Base-by-base conservation (phyloP, 2,797 vertebrate species). In the Bucorvus abyssinicus region DNA sequence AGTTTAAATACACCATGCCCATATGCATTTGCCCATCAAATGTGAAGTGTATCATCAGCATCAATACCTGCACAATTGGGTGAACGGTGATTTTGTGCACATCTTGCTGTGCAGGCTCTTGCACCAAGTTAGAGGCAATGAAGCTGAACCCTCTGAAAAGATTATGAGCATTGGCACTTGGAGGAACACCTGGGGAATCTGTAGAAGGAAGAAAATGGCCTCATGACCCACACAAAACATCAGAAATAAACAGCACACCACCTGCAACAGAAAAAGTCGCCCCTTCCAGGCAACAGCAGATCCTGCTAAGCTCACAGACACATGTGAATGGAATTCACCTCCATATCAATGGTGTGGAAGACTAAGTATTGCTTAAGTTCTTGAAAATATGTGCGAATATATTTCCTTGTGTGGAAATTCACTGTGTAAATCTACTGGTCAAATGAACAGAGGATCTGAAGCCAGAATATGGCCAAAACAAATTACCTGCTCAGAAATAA, bases 141-240 rank as follows among this genome's bases (percentile, higher is more conserved):
- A 99, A 99, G 82, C 99, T 99, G 98, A 99, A 99, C 64, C 99
- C 99, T 76, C 99, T 98, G 96, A 99, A 99, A 97, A 99, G 97
- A 96, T 99, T 98, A 95, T 99, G 99, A 52, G 99, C 98, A 26
- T 99, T 99, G 93, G 99, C 99, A 77, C 99, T 99, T 49, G 99
- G 98, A 95, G 99, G 99, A 76, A 99, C 98, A 21, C 99, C 99
- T 1, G 99, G 99, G 27, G 99, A 99, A 97, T 99, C 99, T 99
- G 97, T 10, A 42, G 70, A 94, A 90, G 12, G n/a, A n/a, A 50
- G 7, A 56, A 87, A 78, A 84, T 1, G 14, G 18, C 47, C 27
- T 77, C 18, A 34, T 56, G 60, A 94, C 45, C 55, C 73, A 44
- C 79, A 89, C 29, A 50, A 19, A 91, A 85, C n/a, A 71, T 44